Evolutionary conservation across 2,797 vertebrate species (phyloP), one percentile per base, ranked within the genome.

Genomic region (Xiphorhynchus erythropygius): DNA sequence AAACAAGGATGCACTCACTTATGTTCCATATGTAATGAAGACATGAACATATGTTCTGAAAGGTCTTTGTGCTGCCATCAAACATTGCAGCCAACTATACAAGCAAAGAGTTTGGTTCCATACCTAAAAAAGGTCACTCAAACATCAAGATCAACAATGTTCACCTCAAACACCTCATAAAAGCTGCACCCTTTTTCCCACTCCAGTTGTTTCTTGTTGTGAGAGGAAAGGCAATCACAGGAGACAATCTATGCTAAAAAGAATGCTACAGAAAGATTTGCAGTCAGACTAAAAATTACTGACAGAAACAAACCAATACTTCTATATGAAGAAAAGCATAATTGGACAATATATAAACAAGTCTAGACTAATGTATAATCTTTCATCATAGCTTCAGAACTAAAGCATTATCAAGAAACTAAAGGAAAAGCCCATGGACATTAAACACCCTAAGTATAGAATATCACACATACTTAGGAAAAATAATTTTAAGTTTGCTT

Each of bases 271-370:
- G 63, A 44, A 89, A 87, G n/a, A 84, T 18, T 44, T 57, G 53
- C 55, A 81, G 39, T 71, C 57, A 85, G 37, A 22, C 22, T 75
- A 65, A 63, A 93, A 62, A 53, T 50, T 87, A 62, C 56, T 65
- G 53, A 49, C 9, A 46, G 65, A 89, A 84, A 89, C 60, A 49
- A 93, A 93, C 27, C 64, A 67, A 10, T 2, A 57, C 10, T 71
- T 87, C 39, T 71, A 23, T 16, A 89, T 33, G 80, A 95, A 85
- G 55, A 90, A 96, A 94, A 86, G 46, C 14, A 76, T 71, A 57
- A 84, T 9, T 85, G 73, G 84, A 87, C 65, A 87, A 92, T 33
- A 47, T 7, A 83, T 46, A 95, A 95, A 79, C 67, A 95, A 94
- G 60, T 35, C 63, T 74, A 84, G 77, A 94, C 46, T 33, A 87